phyloP scores from a whole-genome alignment of 2,113 vertebrate species.

The Phalacrocorax pelagicus region DNA sequence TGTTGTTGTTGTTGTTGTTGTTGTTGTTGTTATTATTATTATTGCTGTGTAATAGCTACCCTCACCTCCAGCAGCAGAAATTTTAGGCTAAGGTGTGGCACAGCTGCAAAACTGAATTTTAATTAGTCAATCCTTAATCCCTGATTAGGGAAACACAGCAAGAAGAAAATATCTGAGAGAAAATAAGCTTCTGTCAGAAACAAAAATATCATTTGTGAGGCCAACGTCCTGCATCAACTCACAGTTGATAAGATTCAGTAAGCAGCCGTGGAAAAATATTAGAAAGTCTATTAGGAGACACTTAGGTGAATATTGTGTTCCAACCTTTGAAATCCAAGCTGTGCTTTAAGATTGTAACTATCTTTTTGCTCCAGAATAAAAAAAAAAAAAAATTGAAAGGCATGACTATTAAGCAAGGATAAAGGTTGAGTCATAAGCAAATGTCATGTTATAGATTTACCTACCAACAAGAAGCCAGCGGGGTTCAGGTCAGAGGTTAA shows the following conservation, averaged over 20 bases:
- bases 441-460: conserved; percentile 83
- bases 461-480: conserved; percentile 83
- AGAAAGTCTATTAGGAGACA: conserved; percentile 54
- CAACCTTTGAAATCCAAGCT: conserved; percentile 71
- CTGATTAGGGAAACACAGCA: neutral
- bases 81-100: neutral
- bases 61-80: neutral
- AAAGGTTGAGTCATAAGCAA: conserved; percentile 80
- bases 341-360: conserved; percentile 64
- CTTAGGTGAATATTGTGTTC: conserved; percentile 61
- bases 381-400: conserved; percentile 52
- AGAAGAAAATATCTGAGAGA: conserved; percentile 1
- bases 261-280: conserved; percentile 13
- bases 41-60: neutral
- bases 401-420: conserved; percentile 74
- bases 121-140: neutral
- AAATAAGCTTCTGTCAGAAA: conserved; percentile 28
- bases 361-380: conserved; percentile 65
- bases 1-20: neutral
- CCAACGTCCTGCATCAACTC: conserved; percentile 27
- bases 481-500: conserved; percentile 90
- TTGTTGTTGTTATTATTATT: neutral
- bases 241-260: conserved; percentile 13
- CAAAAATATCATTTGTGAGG: conserved; percentile 35
- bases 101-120: neutral